A percentile compares a stretch with the other conserved stretches of the same genome.
phyloP scores from a whole-genome alignment of 2,888 invertebrate genomes.

The Dione vanillae region DNA sequence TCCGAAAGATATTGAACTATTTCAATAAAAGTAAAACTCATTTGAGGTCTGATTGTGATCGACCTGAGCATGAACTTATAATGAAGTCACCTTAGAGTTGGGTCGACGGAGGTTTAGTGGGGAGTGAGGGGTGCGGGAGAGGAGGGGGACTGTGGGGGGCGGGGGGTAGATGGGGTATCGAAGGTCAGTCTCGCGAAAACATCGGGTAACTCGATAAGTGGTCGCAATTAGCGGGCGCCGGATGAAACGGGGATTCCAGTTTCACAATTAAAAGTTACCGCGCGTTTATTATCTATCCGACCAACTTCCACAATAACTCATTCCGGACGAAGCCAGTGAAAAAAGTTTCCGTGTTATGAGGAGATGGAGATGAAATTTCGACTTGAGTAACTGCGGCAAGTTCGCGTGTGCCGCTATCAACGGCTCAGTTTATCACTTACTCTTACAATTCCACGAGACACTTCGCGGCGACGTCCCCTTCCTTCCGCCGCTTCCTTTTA shows the following conservation, averaged over 20 bases:
- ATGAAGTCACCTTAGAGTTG: constrained; percentile 30
- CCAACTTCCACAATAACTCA: constrained; percentile 40
- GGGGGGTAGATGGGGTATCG: neutral
- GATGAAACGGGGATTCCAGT: constrained; percentile 37
- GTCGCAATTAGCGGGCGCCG: constrained; percentile 41
- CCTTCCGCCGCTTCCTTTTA: constrained; percentile 14
- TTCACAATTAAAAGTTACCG: constrained; percentile 43
- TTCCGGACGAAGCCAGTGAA: constrained; percentile 34
- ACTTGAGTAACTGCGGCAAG: constrained; percentile 32
- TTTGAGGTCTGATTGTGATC: constrained; percentile 31
- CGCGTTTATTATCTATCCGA: constrained; percentile 39
- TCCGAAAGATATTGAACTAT: constrained; percentile 18
- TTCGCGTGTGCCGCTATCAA: constrained; percentile 33
- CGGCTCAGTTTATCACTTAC: constrained; percentile 31
- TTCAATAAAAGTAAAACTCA: constrained; percentile 30
- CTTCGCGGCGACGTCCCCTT: constrained; percentile 9
- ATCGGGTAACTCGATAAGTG: constrained; percentile 42
- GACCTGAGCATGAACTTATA: constrained; percentile 36
- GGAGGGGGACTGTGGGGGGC: neutral
- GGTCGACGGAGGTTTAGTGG: neutral
- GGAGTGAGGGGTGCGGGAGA: neutral
- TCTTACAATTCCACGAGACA: constrained; percentile 19
- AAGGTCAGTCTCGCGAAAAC: constrained; percentile 37
- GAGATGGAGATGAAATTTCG: constrained; percentile 37
- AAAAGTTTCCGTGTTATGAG: constrained; percentile 35